Conservation (phyloP, 2,888 invertebrate species). For the Holacanthella duospinosa region DNA sequence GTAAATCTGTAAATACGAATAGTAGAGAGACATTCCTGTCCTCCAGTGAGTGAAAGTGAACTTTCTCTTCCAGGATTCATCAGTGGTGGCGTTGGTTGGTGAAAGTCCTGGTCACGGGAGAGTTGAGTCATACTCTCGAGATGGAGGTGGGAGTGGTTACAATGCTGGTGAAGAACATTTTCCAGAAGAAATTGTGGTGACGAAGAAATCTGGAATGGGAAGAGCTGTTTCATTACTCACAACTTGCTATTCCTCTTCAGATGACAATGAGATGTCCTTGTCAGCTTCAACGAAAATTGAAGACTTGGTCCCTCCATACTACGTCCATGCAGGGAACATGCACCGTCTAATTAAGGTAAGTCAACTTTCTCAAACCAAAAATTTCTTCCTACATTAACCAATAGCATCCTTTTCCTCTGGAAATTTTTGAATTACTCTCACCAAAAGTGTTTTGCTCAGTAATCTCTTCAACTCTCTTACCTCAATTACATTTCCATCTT, state of each 20-base stretch:
- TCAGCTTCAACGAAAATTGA: slow-evolving; percentile 44
- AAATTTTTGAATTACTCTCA: too few species aligned
- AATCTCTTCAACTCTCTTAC: background rate
- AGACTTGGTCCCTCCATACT: slow-evolving; percentile 50
- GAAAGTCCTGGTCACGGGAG: slow-evolving; percentile 27
- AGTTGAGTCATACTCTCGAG: slow-evolving; percentile 22
- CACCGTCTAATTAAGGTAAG: slow-evolving; percentile 51
- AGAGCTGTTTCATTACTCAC: slow-evolving; percentile 40
- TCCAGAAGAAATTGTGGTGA: slow-evolving; percentile 24
- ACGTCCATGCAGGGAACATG: slow-evolving; percentile 49
- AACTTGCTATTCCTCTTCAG: slow-evolving; percentile 42
- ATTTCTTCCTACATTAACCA: background rate
- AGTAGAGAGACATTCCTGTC: background rate
- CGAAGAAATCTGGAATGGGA: slow-evolving; percentile 34
- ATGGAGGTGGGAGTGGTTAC: slow-evolving; percentile 26
- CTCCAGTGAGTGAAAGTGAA: background rate
- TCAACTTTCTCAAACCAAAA: background rate
- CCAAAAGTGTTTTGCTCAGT: background rate
- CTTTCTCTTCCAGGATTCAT: slow-evolving; percentile 31
- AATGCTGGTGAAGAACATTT: slow-evolving; percentile 11
- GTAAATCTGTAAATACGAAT: background rate
- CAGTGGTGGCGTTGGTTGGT: slow-evolving; percentile 29
- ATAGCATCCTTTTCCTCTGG: background rate
- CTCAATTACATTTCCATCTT: background rate
- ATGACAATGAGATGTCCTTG: slow-evolving; percentile 42